A percentile compares a stretch with the other conserved stretches of the same genome.
Conservation (phyloP, 1,140 invertebrate genomes). For the Hirudo medicinalis region DNA sequence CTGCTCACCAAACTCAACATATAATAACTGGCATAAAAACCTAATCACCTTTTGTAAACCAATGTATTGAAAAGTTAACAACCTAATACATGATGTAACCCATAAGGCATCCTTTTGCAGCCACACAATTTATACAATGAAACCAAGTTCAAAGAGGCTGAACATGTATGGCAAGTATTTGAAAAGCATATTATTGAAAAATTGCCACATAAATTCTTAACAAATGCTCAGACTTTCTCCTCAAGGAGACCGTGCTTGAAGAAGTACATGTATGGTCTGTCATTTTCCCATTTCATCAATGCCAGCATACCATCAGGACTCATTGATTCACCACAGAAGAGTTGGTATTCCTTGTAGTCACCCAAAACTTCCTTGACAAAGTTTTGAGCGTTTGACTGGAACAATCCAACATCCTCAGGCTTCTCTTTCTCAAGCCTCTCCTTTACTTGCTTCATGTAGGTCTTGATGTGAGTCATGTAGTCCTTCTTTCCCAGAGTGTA, state of each 20-base stretch:
- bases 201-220: no score
- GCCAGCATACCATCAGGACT: conserved; percentile 80
- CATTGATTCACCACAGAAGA: conserved; percentile 86
- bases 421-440: conserved; percentile 16
- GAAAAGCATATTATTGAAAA: no score
- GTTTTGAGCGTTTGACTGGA: conserved; percentile 84
- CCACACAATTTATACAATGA: no score
- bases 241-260: conserved; percentile 87
- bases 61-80: no score
- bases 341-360: conserved; percentile 82
- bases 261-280: conserved; percentile 75
- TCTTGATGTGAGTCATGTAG: conserved; percentile 81
- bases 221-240: conserved; percentile 58
- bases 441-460: conserved; percentile 73
- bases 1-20: no score
- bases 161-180: no score
- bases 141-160: no score
- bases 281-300: conserved; percentile 74
- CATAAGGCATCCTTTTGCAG: no score
- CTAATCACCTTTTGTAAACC: no score
- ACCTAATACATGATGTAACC: no score
- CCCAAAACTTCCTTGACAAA: conserved; percentile 82
- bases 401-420: conserved; percentile 58
- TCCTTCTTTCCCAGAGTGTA: conserved; percentile 44
- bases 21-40: no score